A percentile compares a stretch with the other conserved stretches of the same genome.
Evolutionary conservation across 1,140 invertebrate species (phyloP).

Genomic region (Hyposmocoma kahamanoa): DNA sequence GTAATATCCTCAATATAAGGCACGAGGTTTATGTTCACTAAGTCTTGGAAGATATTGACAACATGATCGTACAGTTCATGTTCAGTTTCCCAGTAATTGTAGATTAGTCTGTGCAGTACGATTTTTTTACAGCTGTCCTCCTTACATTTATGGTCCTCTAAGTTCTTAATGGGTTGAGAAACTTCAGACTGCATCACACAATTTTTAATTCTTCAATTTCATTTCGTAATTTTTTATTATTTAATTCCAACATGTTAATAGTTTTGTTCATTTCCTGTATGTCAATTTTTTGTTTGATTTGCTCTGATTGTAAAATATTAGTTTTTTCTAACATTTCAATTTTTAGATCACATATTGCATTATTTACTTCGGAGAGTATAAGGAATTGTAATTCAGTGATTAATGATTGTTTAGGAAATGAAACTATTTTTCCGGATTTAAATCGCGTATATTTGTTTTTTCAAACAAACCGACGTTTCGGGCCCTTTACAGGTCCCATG

Average conservation of each 20-base stretch:
- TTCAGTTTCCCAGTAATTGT: constrained; percentile 2
- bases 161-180: background rate
- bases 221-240: too few relatives aligned
- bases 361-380: background rate
- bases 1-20: background rate
- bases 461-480: too few relatives aligned
- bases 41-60: constrained; percentile 1
- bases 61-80: background rate
- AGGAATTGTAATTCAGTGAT: too few relatives aligned
- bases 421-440: too few relatives aligned
- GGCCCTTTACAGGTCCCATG: too few relatives aligned
- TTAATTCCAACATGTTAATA: too few relatives aligned
- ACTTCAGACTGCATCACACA: background rate
- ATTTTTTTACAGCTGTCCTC: background rate
- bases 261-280: background rate
- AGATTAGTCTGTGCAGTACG: background rate
- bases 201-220: too few relatives aligned
- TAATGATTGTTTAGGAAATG: too few relatives aligned
- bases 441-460: too few relatives aligned
- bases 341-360: background rate
- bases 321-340: background rate
- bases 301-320: background rate
- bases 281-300: background rate
- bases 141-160: background rate
- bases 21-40: background rate